Conservation (phyloP, 1,140 invertebrate genomes). For the Atta cephalotes region DNA sequence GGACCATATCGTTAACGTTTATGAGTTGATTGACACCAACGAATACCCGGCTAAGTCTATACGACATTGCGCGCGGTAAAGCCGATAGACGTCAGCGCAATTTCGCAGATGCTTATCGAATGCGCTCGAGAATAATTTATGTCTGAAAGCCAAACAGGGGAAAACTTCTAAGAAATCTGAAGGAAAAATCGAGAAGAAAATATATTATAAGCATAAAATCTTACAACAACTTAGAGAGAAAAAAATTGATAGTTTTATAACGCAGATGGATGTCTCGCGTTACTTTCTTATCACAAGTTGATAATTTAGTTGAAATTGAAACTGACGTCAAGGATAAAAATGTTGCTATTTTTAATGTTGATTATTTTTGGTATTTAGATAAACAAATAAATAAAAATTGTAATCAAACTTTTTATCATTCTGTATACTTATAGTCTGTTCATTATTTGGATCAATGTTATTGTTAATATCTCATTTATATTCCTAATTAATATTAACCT, state of each 20-base stretch:
- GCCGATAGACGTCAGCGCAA: constrained; percentile 6
- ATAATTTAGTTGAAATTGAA: not conserved
- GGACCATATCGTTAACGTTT: constrained; percentile 24
- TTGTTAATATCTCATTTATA: not conserved
- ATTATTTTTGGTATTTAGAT: too few species aligned
- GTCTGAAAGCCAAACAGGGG: not conserved
- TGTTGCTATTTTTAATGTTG: too few species aligned
- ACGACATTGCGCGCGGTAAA: not conserved
- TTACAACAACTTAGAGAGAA: not conserved
- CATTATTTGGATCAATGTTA: too few species aligned
- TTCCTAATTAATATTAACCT: not conserved
- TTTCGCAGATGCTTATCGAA: not conserved
- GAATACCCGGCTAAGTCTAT: not conserved
- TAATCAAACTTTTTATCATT: too few species aligned
- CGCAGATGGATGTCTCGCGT: not conserved
- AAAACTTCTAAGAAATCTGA: not conserved
- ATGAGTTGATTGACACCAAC: constrained; percentile 15
- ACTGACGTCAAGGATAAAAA: too few species aligned
- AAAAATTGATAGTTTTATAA: not conserved
- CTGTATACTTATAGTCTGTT: too few species aligned
- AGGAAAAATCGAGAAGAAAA: too few species aligned
- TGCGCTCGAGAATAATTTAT: not conserved
- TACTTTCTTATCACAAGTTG: not conserved
- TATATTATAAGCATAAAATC: not conserved
- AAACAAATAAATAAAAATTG: too few species aligned